Evolutionary conservation across 2,888 invertebrate genomes (phyloP).

Genomic region (Scaptodrosophila latifasciaeformis): DNA sequence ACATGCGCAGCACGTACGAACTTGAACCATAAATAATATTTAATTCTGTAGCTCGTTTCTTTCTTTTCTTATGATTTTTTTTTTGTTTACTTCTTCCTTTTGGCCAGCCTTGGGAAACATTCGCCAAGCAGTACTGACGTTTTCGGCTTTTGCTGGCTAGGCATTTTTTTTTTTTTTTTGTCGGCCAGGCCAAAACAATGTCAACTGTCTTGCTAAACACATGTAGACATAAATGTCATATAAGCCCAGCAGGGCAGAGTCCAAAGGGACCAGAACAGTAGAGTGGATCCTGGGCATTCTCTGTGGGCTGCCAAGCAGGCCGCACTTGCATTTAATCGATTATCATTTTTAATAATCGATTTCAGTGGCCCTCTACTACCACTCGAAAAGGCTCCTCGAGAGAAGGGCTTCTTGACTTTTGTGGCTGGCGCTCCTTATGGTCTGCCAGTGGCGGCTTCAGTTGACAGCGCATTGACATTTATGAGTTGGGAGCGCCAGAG

Average conservation of each 20-base stretch:
- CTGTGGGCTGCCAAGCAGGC: conserved; percentile 24
- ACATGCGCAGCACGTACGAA: conserved; percentile 67
- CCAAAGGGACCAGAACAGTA: background rate
- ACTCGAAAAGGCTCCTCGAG: too few species aligned
- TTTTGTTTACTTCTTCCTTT: conserved; percentile 20
- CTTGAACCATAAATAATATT: conserved; percentile 70
- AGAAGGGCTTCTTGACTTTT: conserved; percentile 10
- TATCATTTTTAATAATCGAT: conserved; percentile 76
- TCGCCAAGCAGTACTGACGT: too few species aligned
- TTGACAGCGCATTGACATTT: conserved; percentile 56
- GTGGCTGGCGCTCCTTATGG: conserved; percentile 37
- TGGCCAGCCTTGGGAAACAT: conserved; percentile 43
- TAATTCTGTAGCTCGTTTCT: too few species aligned
- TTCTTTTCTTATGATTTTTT: too few species aligned
- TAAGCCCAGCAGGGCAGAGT: conserved; percentile 35
- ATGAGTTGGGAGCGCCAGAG: conserved; percentile 45
- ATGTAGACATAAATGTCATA: conserved; percentile 74
- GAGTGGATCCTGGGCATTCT: too few species aligned
- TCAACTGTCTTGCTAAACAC: conserved; percentile 74
- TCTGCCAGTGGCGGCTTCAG: conserved; percentile 14
- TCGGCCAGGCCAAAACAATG: conserved; percentile 55
- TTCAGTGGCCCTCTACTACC: conserved; percentile 46
- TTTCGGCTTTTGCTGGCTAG: conserved; percentile 43
- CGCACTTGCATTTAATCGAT: conserved; percentile 71
- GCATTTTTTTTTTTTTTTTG: too few species aligned